A percentile compares a stretch with the other conserved stretches of the same genome.
Conservation (phyloP, 2,113 vertebrate species). For the Anhinga rufa region DNA sequence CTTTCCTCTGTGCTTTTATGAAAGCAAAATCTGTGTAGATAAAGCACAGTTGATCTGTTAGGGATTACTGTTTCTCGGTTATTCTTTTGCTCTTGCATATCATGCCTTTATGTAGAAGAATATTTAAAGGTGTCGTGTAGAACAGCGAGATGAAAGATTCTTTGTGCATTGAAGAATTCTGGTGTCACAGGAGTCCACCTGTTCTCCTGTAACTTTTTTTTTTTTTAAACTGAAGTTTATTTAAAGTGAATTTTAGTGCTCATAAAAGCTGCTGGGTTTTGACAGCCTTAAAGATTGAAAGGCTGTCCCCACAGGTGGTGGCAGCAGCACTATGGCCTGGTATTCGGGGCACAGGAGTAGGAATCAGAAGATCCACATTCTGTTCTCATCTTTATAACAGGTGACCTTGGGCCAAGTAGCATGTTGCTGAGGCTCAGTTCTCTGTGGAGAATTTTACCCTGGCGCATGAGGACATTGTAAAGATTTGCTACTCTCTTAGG, state of each 20-base stretch:
- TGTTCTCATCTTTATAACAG: neutral
- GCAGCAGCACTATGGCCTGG: neutral
- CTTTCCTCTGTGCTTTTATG: constrained; percentile 53
- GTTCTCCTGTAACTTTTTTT: constrained; percentile 32
- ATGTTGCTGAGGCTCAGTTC: neutral
- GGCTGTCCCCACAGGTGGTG: constrained; percentile 39
- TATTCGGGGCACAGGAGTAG: constrained; percentile 31
- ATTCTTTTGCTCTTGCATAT: constrained; percentile 63
- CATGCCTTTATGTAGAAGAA: constrained; percentile 57
- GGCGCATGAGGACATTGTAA: neutral
- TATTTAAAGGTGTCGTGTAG: constrained; percentile 59
- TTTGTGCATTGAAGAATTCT: constrained; percentile 52
- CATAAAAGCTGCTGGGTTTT: constrained; percentile 29
- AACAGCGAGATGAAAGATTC: constrained; percentile 49
- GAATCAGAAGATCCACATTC: neutral
- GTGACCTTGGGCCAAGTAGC: constrained; percentile 24
- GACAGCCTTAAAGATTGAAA: constrained; percentile 43
- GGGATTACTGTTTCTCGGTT: constrained; percentile 64
- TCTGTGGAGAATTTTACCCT: neutral
- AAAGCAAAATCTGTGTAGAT: constrained; percentile 57
- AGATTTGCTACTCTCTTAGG: neutral
- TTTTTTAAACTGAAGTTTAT: constrained; percentile 7
- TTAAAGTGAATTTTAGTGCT: constrained; percentile 47
- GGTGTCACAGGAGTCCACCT: constrained; percentile 60
- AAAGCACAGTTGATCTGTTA: constrained; percentile 65